Evolutionary conservation across 2,888 invertebrate species (phyloP), one percentile per base, ranked within the genome.

Genomic region (Margaritifera margaritifera): DNA sequence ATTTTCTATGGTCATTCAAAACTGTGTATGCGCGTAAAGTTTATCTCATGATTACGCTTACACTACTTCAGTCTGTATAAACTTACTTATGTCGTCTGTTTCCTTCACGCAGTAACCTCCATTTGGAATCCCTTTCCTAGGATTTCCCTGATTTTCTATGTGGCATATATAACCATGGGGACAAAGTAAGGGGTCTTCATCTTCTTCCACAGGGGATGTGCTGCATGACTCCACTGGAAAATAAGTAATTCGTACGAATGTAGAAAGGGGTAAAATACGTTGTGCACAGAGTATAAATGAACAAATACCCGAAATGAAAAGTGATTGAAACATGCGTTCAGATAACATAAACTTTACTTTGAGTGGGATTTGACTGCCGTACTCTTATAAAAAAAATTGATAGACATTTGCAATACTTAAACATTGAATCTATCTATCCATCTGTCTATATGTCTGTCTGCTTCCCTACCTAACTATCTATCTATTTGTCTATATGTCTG

Each of bases 161-260:
- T 83, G 84, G 72, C 88, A 88, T 62, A 83, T 75, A 66, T 84
- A 86, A 27, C 88, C 88, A 65, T 84, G 79, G 42, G 88, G 88
- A 71, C 88, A 88, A 20, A 87, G 68, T 62, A 87, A 64, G 6
- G 86, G 85, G 64, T 86, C 86, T 55, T 83, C 85, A 65, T 86
- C 85, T 8, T 73, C 72, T 2, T 74, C 77, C n/a, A 79, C 72
- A 0, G 72, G 75, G 2, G 82, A 77, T 3, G 85, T 86, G 55
- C 82, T 86, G 72, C 86, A 86, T 1, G 80, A 69, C 68, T 85
- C 82, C 22, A 75, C 85, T 86, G 78, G 27, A 71, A 66, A 11
- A 54, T 4, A 65, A 52, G 56, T 25, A 56, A 61, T 24, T 19
- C 1, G 8, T n/a, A 59, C 22, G 18, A 15, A 24, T 56, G 24